Base-by-base conservation (phyloP, 2,888 invertebrate species). In the Pollenia amentaria region DNA sequence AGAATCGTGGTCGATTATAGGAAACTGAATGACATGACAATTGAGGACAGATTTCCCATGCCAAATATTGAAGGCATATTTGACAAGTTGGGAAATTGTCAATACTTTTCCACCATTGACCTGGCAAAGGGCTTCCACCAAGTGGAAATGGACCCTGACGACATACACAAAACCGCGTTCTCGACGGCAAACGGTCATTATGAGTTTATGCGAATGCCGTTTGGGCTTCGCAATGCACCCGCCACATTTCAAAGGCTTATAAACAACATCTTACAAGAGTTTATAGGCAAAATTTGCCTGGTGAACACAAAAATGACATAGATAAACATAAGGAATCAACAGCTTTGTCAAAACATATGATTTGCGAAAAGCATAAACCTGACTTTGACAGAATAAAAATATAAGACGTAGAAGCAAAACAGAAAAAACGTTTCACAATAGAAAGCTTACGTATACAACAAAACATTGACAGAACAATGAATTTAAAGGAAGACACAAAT, bases 161-260 rank as follows among this genome's bases (percentile, higher is more conserved):
- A 67, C 8, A 18, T 67, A 4, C 11, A n/a, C 10, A 78, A 79
- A 53, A 79, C 70, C 2, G 79, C 79, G 7, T 72, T 79, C 64
- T 72, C 62, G n/a, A 73, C 80, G 1, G 55, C 80, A 18, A 65
- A 9, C 12, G 72, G 67, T 11, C 73, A 81, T 40, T 81, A 57
- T 44, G 80, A 81, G 16, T 81, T 81, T 46, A 29, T 70, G 40
- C 21, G 60, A 40, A 75, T 75, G 65, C 76, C 76, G 1, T 77
- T 77, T 42, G 67, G 67, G 2, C 9, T 77, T 12, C 42, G 57
- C n/a, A 67, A 77, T 67, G 44, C 55, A 44, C 64, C 57, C 21
- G 53, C 55, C 14, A 79, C 78, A 7, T 69, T 51, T n/a, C n/a
- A n/a, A n/a, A n/a, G n/a, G n/a, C n/a, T n/a, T n/a, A n/a, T n/a